These are phyloP conservation scores for Chrysolina americana DNA, from an alignment of 2,888 invertebrate species.

Conservation along the genomic window DNA sequence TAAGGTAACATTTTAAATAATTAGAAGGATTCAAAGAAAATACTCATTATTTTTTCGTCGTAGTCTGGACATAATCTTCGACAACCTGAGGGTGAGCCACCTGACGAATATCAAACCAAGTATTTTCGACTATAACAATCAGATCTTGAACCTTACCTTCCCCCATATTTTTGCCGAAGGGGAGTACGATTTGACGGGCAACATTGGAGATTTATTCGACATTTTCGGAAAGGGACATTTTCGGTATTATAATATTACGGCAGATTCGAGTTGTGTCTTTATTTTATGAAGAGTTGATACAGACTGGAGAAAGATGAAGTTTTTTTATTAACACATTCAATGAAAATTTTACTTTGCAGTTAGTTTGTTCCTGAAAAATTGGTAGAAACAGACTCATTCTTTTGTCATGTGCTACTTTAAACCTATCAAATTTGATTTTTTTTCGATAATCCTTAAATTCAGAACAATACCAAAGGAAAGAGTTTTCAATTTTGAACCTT, in stretches of 20 bases:
- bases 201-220: constrained; percentile 52
- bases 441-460: no score
- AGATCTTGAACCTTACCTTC: constrained; percentile 46
- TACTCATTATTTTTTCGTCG: constrained; percentile 10
- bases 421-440: no score
- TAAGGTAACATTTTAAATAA: background rate
- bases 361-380: no score
- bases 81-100: constrained; percentile 42
- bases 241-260: constrained; percentile 37
- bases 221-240: constrained; percentile 50
- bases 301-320: no score
- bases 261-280: background rate
- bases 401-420: no score
- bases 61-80: constrained; percentile 42
- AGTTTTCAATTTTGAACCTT: no score
- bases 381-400: no score
- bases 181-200: constrained; percentile 47
- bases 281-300: no score
- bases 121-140: background rate
- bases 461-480: no score
- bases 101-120: constrained; percentile 29
- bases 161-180: constrained; percentile 44
- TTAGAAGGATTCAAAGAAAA: no score
- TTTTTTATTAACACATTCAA: no score
- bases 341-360: no score